These are phyloP conservation scores for Phylloscopus whistleri DNA, from an alignment of 2,113 vertebrate species.

Conservation along the genomic window DNA sequence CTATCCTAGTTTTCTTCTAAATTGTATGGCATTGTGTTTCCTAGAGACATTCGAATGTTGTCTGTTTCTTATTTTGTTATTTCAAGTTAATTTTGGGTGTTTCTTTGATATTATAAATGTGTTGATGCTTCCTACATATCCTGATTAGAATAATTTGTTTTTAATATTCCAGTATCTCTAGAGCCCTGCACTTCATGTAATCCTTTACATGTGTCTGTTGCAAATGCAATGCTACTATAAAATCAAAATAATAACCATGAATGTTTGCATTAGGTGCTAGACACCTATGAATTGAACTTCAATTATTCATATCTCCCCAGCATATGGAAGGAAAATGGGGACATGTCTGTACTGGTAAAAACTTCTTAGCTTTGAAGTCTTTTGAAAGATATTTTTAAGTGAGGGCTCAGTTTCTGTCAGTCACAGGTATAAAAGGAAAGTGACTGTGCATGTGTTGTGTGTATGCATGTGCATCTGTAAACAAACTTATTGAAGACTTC, in stretches of 20 bases:
- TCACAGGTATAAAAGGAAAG: conserved; percentile 1
- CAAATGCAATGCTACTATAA: background rate
- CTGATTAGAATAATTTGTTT: background rate
- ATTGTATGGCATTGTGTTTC: background rate
- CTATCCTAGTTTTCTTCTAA: background rate
- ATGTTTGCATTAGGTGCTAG: background rate
- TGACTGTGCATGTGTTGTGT: background rate
- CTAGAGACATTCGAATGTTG: background rate
- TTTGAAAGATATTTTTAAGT: conserved; percentile 12
- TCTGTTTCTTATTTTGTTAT: conserved; percentile 5
- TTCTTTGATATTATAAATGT: background rate
- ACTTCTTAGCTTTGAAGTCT: background rate
- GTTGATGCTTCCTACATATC: background rate
- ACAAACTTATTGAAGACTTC: background rate
- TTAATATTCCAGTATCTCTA: background rate
- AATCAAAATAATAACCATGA: background rate
- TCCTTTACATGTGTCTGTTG: background rate
- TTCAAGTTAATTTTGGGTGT: background rate
- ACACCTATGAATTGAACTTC: background rate
- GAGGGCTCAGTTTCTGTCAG: background rate
- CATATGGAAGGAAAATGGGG: background rate
- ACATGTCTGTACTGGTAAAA: background rate
- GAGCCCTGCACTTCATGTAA: background rate
- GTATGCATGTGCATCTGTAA: background rate
- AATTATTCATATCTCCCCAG: background rate